Percentiles rank a stretch among this genome's conserved stretches.
phyloP scores from a whole-genome alignment of 92 coral and sea anemone genomes.

The Anthopleura xanthogrammica region DNA sequence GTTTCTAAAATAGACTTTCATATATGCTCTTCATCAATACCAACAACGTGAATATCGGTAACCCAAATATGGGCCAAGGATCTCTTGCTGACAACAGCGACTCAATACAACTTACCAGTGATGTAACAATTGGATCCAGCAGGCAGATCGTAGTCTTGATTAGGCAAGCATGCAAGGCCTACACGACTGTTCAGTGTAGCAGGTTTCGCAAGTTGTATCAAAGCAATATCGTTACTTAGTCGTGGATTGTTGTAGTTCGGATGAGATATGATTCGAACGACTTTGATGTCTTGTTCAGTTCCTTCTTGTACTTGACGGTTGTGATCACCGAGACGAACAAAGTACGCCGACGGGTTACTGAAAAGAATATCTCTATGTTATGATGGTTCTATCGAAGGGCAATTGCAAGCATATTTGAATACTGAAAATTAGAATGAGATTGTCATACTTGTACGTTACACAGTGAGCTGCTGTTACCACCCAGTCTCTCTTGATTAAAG shows the following conservation, averaged over 20 bases:
- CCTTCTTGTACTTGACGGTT: conserved; percentile 61
- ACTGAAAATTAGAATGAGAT: too few species aligned
- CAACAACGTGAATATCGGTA: too few species aligned
- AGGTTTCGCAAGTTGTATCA: conserved; percentile 47
- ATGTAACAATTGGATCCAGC: conserved; percentile 52
- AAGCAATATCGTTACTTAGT: conserved; percentile 64
- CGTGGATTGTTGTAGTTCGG: conserved; percentile 48
- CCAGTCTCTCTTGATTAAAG: conserved; percentile 57
- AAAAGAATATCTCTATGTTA: too few species aligned
- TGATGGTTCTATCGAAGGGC: not conserved
- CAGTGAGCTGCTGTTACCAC: conserved; percentile 85
- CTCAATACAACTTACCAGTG: conserved; percentile 42
- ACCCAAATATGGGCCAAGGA: too few species aligned
- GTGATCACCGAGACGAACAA: conserved; percentile 74
- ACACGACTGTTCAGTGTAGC: conserved; percentile 57
- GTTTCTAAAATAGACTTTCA: not conserved
- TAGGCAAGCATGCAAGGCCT: conserved; percentile 61
- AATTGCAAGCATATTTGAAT: too few species aligned
- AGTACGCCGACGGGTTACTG: conserved; percentile 37
- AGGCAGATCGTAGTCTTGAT: conserved; percentile 45
- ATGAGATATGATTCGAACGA: conserved; percentile 43
- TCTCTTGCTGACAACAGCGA: too few species aligned
- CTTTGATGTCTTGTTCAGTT: conserved; percentile 57
- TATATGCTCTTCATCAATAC: not conserved
- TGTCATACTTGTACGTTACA: conserved; percentile 26